A percentile compares a stretch with the other conserved stretches of the same genome.
Evolutionary conservation across 2,888 invertebrate species (phyloP).

Genomic region (Panorpa germanica): DNA sequence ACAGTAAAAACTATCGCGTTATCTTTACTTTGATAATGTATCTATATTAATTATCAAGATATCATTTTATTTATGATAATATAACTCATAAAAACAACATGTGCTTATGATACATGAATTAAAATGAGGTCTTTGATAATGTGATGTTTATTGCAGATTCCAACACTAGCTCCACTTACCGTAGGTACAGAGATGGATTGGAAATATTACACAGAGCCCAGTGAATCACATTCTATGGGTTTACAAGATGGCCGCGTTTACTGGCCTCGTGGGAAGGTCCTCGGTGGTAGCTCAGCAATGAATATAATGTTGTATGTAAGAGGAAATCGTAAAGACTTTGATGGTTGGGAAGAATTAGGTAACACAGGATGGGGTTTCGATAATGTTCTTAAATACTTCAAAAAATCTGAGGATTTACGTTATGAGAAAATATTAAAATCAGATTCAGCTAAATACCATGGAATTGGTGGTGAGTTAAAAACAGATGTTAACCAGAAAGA

Average conservation of each 20-base stretch:
- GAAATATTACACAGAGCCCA: slow-evolving; percentile 62
- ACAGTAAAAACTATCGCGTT: too few relatives aligned
- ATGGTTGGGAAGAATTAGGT: slow-evolving; percentile 25
- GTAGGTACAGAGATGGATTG: slow-evolving; percentile 65
- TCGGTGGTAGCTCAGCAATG: slow-evolving; percentile 45
- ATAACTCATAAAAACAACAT: too few relatives aligned
- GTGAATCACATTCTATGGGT: slow-evolving; percentile 42
- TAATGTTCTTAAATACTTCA: slow-evolving; percentile 45
- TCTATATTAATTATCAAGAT: too few relatives aligned
- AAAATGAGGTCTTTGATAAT: too few relatives aligned
- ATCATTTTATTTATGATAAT: too few relatives aligned
- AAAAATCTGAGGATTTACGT: slow-evolving; percentile 44
- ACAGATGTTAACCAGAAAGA: slow-evolving; percentile 28
- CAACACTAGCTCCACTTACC: too few relatives aligned
- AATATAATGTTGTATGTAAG: slow-evolving; percentile 47
- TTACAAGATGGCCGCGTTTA: slow-evolving; percentile 44
- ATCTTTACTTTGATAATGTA: too few relatives aligned
- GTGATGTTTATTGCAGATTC: too few relatives aligned
- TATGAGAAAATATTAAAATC: slow-evolving; percentile 29
- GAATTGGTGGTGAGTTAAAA: slow-evolving; percentile 35
- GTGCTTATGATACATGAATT: too few relatives aligned
- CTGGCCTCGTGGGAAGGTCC: slow-evolving; percentile 63
- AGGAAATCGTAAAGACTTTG: slow-evolving; percentile 42
- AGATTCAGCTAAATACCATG: slow-evolving; percentile 32
- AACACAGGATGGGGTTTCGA: slow-evolving; percentile 48